Evolutionary conservation across 1,140 invertebrate species (phyloP).

Genomic region (Bombus turneri): DNA sequence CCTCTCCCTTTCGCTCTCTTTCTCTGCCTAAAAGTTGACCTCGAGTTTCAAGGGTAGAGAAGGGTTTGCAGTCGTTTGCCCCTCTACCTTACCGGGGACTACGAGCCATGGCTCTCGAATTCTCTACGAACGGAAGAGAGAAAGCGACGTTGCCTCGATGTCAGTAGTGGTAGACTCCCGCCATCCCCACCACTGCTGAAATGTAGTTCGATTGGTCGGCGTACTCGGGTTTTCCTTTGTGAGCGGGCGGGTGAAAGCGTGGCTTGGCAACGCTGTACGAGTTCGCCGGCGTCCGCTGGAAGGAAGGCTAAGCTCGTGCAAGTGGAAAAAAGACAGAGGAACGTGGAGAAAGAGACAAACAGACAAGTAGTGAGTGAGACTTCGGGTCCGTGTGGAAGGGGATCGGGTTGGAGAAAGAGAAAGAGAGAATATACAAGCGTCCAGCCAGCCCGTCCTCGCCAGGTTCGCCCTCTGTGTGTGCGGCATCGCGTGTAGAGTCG

Average conservation of each 20-base stretch:
- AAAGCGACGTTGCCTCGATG: conserved; percentile 73
- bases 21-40: conserved; percentile 82
- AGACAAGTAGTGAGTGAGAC: conserved; percentile 48
- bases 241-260: conserved; percentile 77
- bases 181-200: conserved; percentile 70
- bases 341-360: conserved; percentile 47
- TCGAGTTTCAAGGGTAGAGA: conserved; percentile 83
- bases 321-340: conserved; percentile 41
- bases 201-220: conserved; percentile 71
- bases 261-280: conserved; percentile 74
- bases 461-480: conserved; percentile 64
- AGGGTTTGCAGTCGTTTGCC: conserved; percentile 70
- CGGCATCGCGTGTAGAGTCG: conserved; percentile 63
- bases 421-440: conserved; percentile 52
- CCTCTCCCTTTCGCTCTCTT: conserved; percentile 63
- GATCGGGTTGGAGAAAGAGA: conserved; percentile 46
- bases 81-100: conserved; percentile 62
- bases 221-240: conserved; percentile 79
- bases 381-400: conserved; percentile 34
- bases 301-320: conserved; percentile 66
- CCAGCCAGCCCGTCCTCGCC: conserved; percentile 58
- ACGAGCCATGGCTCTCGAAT: conserved; percentile 66
- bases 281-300: conserved; percentile 67
- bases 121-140: conserved; percentile 69
- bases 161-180: conserved; percentile 71